Conservation (phyloP, 2,888 invertebrate genomes). For the Tetramorium bicarinatum region DNA sequence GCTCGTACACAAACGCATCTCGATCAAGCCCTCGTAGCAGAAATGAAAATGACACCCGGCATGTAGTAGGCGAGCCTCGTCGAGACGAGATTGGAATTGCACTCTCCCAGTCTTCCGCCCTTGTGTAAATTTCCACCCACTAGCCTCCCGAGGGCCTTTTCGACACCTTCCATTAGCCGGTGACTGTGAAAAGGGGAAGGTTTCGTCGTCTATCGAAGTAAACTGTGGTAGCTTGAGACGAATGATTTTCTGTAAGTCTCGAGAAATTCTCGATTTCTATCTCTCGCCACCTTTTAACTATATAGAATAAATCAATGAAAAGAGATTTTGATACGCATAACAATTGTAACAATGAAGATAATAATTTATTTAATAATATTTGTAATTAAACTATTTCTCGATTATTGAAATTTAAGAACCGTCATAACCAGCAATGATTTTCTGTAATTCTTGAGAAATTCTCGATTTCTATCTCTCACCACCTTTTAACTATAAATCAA, state of each 20-base stretch:
- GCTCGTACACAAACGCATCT: constrained; percentile 44
- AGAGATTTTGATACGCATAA: neutral
- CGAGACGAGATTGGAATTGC: constrained; percentile 74
- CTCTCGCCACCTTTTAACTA: neutral
- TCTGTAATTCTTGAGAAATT: constrained; percentile 53
- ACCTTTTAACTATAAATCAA: neutral
- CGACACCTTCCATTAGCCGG: constrained; percentile 78
- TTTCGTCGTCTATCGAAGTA: constrained; percentile 72
- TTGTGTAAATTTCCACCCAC: constrained; percentile 75
- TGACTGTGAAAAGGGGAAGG: constrained; percentile 70
- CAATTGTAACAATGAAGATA: neutral
- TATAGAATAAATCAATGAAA: neutral
- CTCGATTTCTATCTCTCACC: constrained; percentile 3
- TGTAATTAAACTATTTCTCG: neutral
- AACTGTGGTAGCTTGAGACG: constrained; percentile 59
- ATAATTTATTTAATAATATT: neutral
- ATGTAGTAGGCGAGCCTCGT: constrained; percentile 64
- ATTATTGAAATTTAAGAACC: neutral
- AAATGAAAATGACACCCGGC: constrained; percentile 75
- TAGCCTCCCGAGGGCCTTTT: constrained; percentile 70
- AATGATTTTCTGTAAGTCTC: constrained; percentile 59
- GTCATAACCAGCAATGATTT: constrained; percentile 29
- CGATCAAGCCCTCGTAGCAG: constrained; percentile 52
- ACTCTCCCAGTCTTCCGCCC: constrained; percentile 45
- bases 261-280: constrained; percentile 14